Conservation (phyloP, 53 echinoderm and acorn worm species). For the Glandiceps talaboti region DNA sequence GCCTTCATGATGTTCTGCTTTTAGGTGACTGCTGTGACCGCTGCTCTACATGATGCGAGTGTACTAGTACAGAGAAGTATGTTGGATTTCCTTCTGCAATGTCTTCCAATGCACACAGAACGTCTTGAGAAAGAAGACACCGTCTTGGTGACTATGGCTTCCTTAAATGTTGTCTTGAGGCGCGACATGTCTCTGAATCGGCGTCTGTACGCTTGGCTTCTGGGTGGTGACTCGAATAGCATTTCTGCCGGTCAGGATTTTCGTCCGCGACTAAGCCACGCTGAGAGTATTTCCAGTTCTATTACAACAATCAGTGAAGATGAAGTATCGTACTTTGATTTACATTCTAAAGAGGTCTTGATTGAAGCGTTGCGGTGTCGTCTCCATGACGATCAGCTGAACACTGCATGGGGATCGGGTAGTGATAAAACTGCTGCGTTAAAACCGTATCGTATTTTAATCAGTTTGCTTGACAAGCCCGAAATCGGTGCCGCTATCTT, state of each 20-base stretch:
- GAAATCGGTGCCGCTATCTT: conserved; percentile 65
- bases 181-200: conserved; percentile 98
- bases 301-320: conserved; percentile 60
- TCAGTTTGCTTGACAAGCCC: conserved; percentile 88
- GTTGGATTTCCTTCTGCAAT: conserved; percentile 69
- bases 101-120: conserved; percentile 61
- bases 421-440: conserved; percentile 50
- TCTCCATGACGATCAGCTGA: conserved; percentile 45
- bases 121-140: conserved; percentile 29
- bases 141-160: conserved; percentile 48
- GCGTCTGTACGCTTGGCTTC: conserved; percentile 77
- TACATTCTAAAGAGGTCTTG: conserved; percentile 55
- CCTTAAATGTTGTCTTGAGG: conserved; percentile 72
- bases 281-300: conserved; percentile 25
- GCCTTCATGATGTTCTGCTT: too few relatives aligned
- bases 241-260: conserved; percentile 10
- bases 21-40: conserved; percentile 78
- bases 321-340: conserved; percentile 61
- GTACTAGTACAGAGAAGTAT: conserved; percentile 85
- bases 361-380: conserved; percentile 53
- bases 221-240: conserved; percentile 37
- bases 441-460: conserved; percentile 79
- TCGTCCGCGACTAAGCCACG: not conserved
- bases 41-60: conserved; percentile 63
- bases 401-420: conserved; percentile 20